These are phyloP conservation scores for Plotosus lineatus DNA, from an alignment of 2,113 vertebrate genomes.

Conservation along the genomic window DNA sequence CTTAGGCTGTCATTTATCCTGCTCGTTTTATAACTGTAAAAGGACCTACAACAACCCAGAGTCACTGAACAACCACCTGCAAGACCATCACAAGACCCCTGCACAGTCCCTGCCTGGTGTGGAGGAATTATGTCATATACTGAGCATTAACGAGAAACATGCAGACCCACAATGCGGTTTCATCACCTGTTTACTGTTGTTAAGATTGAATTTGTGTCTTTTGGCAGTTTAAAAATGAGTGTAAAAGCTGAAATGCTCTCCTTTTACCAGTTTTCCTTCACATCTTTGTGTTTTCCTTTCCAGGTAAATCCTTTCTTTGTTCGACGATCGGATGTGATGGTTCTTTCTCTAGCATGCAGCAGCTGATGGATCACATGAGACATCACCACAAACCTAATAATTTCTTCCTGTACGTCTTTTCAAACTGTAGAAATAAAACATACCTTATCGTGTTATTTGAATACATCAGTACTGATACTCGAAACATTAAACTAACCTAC, in stretches of 20 bases:
- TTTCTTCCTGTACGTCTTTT: conserved; percentile 88
- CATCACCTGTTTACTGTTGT: neutral
- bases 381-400: conserved; percentile 93
- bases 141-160: neutral
- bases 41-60: conserved; percentile 59
- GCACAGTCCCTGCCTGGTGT: conserved; percentile 71
- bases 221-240: no score
- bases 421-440: neutral
- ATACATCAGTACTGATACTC: neutral
- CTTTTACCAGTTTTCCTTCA: neutral
- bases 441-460: no score
- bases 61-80: conserved; percentile 62
- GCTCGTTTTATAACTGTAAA: conserved; percentile 69
- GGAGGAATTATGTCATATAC: neutral
- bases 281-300: neutral
- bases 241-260: no score
- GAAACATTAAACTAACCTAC: neutral
- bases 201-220: no score
- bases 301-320: conserved; percentile 83
- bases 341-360: conserved; percentile 88
- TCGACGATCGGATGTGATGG: conserved; percentile 77
- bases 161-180: neutral
- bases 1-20: conserved; percentile 57
- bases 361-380: conserved; percentile 87
- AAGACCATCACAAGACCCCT: conserved; percentile 58